These are phyloP conservation scores for Diadegma fenestrale DNA, from an alignment of 2,888 invertebrate genomes.

Conservation along the genomic window DNA sequence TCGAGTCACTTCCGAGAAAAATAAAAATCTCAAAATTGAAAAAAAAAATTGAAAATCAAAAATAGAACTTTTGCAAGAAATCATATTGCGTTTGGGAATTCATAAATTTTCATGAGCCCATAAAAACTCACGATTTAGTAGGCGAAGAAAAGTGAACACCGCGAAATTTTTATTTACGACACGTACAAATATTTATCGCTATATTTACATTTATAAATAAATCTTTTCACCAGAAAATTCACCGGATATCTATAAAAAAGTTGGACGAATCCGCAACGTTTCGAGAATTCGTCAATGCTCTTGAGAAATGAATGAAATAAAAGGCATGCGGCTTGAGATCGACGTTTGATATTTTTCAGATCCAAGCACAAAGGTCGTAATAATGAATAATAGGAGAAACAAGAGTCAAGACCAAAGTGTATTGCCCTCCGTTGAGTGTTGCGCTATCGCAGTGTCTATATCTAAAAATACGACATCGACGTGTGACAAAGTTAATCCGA, in stretches of 20 bases:
- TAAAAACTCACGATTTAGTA: constrained; percentile 9
- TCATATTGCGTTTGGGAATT: background rate
- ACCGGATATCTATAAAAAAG: constrained; percentile 6
- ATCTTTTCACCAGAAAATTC: background rate
- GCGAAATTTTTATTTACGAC: background rate
- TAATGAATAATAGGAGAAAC: constrained; percentile 3
- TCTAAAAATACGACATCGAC: constrained; percentile 69
- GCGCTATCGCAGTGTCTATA: constrained; percentile 61
- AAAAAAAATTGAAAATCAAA: background rate
- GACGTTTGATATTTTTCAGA: background rate
- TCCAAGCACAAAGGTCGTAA: background rate
- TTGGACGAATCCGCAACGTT: background rate
- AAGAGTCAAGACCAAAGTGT: constrained; percentile 63
- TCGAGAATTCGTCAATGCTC: background rate
- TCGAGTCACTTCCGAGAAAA: background rate
- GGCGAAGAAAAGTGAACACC: background rate
- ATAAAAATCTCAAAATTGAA: background rate
- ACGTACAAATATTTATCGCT: background rate
- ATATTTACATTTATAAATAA: background rate
- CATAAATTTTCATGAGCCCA: constrained; percentile 4
- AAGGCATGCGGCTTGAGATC: background rate
- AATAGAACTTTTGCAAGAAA: constrained; percentile 12
- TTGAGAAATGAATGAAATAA: background rate
- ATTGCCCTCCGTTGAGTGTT: constrained; percentile 52
- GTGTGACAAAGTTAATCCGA: constrained; percentile 70